These are phyloP conservation scores for Pristis pectinata DNA, from an alignment of 2,797 vertebrate genomes.

Conservation along the genomic window DNA sequence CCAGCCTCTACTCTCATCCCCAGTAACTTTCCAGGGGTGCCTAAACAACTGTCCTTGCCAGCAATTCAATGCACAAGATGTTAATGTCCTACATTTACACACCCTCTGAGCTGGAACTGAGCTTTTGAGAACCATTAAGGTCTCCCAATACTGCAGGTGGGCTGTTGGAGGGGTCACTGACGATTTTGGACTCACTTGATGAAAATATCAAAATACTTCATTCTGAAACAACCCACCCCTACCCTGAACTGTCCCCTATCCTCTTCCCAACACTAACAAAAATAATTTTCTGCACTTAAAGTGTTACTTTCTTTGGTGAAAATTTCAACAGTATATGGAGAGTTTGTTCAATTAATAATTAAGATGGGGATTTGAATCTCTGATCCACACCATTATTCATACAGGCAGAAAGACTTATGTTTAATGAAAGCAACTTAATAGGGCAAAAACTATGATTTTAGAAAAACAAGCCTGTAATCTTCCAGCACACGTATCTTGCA, in stretches of 20 bases:
- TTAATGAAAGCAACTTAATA: background rate
- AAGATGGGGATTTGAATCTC: background rate
- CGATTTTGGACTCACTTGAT: background rate
- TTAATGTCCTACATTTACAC: background rate
- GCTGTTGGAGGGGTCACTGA: background rate
- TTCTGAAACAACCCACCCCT: background rate
- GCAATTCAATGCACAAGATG: background rate
- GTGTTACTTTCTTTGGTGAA: background rate
- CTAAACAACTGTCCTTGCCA: background rate
- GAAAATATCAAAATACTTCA: background rate
- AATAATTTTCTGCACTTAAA: background rate
- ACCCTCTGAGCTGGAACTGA: background rate
- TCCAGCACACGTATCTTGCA: background rate
- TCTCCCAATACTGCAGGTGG: background rate
- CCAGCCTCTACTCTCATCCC: no score
- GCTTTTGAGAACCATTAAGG: no score
- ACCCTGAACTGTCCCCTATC: background rate
- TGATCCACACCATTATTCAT: background rate
- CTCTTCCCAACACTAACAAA: background rate
- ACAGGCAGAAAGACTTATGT: background rate
- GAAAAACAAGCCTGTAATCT: background rate
- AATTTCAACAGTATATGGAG: background rate
- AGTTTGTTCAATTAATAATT: conserved; percentile 13
- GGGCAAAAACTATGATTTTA: background rate
- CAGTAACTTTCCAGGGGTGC: no score